Conservation (phyloP, 2,888 invertebrate species). For the Dromius quadrimaculatus region DNA sequence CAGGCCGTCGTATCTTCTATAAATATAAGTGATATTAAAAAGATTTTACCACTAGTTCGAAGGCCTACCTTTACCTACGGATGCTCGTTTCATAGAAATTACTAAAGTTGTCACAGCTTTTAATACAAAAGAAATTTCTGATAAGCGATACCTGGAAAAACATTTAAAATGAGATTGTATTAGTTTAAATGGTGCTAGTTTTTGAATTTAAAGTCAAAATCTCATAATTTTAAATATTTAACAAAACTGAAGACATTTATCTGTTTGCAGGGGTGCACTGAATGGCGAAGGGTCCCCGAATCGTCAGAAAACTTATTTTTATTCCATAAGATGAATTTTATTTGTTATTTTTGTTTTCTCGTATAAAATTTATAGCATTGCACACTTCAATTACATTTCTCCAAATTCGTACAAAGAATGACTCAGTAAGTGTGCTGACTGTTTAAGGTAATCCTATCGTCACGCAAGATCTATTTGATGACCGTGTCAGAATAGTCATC, state of each 20-base stretch:
- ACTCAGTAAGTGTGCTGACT: too few species aligned
- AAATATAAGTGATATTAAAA: conserved; percentile 57
- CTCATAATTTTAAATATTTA: conserved; percentile 30
- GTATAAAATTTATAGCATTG: too few species aligned
- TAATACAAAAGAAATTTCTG: conserved; percentile 95
- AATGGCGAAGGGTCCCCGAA: too few species aligned
- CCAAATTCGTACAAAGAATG: too few species aligned
- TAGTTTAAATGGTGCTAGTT: not conserved
- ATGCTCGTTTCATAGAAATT: conserved; percentile 92
- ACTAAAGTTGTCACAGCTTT: conserved; percentile 94
- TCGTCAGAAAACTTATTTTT: too few species aligned
- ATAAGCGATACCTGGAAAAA: conserved; percentile 83
- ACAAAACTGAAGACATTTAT: conserved; percentile 6
- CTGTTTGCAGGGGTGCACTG: too few species aligned
- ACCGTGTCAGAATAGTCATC: too few species aligned
- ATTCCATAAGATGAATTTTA: too few species aligned
- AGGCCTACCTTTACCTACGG: conserved; percentile 80
- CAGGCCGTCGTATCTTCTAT: conserved; percentile 90
- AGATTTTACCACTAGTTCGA: conserved; percentile 12
- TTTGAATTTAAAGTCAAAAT: conserved; percentile 46
- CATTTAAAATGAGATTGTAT: not conserved
- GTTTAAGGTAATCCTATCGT: too few species aligned
- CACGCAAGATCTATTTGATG: too few species aligned
- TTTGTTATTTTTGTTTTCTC: too few species aligned
- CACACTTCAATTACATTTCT: too few species aligned